These are phyloP conservation scores for Venturia canescens DNA, from an alignment of 1,140 invertebrate species.

Conservation along the genomic window DNA sequence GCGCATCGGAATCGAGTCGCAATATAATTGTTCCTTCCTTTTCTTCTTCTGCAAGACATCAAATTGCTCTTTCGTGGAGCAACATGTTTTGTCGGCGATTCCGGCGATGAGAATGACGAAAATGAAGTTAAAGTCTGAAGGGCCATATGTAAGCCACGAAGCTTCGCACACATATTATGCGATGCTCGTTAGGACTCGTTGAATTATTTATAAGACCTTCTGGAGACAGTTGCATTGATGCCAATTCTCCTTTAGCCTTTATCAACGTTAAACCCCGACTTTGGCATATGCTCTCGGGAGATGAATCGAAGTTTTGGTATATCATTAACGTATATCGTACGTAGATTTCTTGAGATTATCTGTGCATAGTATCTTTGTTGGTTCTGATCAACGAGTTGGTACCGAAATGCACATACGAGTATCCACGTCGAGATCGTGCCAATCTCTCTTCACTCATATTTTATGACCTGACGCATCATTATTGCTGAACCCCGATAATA, in stretches of 20 bases:
- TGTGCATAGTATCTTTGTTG: neutral
- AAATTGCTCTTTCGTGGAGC: too few relatives aligned
- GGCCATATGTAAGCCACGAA: neutral
- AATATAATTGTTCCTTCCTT: too few relatives aligned
- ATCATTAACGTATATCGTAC: slow-evolving; percentile 22
- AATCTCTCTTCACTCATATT: slow-evolving; percentile 56
- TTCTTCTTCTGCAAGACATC: too few relatives aligned
- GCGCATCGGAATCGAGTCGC: too few relatives aligned
- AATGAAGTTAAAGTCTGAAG: neutral
- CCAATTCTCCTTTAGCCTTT: slow-evolving; percentile 26
- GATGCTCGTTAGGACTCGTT: slow-evolving; percentile 23
- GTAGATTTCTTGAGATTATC: neutral
- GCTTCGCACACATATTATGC: slow-evolving; percentile 8
- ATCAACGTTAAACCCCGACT: slow-evolving; percentile 37
- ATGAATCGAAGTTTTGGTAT: slow-evolving; percentile 34
- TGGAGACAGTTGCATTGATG: neutral
- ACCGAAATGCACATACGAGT: neutral
- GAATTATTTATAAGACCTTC: slow-evolving; percentile 26
- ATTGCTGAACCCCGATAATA: slow-evolving; percentile 39
- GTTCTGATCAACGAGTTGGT: neutral
- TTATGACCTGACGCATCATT: slow-evolving; percentile 42
- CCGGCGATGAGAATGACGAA: too few relatives aligned
- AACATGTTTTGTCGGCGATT: too few relatives aligned
- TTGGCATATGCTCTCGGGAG: neutral
- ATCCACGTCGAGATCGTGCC: slow-evolving; percentile 36